Evolutionary conservation across 2,888 invertebrate species (phyloP), one percentile per base, ranked within the genome.

Genomic region (Heteromyza rotundicornis): DNA sequence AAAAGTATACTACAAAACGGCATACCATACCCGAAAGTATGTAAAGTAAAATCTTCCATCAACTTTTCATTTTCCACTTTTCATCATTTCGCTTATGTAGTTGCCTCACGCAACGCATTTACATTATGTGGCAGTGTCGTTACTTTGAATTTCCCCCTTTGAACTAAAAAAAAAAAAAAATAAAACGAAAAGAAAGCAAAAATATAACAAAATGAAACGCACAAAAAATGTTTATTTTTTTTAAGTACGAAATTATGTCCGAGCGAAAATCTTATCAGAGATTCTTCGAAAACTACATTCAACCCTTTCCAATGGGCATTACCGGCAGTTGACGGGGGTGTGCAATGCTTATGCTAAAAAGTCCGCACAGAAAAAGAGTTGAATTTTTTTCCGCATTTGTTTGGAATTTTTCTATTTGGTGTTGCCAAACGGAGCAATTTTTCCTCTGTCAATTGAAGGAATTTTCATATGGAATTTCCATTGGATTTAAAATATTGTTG

Each of bases 41-140:
- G 40, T 40, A n/a, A n/a, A n/a, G n/a, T n/a, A 70, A 71, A 71
- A 70, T 73, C 70, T 73, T 62, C 62, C 64, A 73, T 67, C 62
- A 20, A 52, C 20, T 59, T 50, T 55, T 61, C 64, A 59, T 19
- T 24, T 57, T 59, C 36, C 59, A 57, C 52, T 67, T 67, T 66
- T 62, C 64, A 64, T 71, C 73, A 75, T 75, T 74, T 73, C 69
- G 76, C 16, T 40, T 40, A n/a, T 40, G 40, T 40, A 40, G 32
- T 32, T 40, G 40, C 40, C 8, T 32, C 10, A 8, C 8, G n/a
- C 40, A 40, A 40, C 40, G n/a, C 40, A 40, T 40, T 14, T 40
- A 40, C 16, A 40, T n/a, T n/a, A 40, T n/a, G 16, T n/a, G n/a
- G n/a, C 40, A 3, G 40, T n/a, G 40, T 40, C n/a, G 40, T 40